Percentiles rank a stretch among this genome's conserved stretches.
Evolutionary conservation across 2,797 vertebrate genomes (phyloP).

Genomic region (Xiphorhynchus erythropygius): DNA sequence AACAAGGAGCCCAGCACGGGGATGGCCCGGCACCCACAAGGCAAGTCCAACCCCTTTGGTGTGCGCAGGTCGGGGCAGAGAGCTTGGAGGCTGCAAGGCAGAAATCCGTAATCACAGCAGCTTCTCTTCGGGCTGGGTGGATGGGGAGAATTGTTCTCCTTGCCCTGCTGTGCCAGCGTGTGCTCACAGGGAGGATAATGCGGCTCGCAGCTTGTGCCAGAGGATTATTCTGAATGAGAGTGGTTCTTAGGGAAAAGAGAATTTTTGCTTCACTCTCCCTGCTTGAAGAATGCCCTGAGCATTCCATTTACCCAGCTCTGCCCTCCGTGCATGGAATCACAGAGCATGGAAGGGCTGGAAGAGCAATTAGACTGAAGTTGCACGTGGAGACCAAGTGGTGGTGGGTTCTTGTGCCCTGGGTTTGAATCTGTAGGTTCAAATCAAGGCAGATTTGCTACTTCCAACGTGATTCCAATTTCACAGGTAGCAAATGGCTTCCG

Average conservation of each 20-base stretch:
- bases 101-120: neutral
- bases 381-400: neutral
- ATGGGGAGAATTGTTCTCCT: neutral
- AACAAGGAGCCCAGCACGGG: neutral
- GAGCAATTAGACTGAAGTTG: neutral
- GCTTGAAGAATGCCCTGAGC: neutral
- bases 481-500: neutral
- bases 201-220: neutral
- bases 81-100: neutral
- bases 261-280: neutral
- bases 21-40: neutral
- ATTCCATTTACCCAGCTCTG: neutral
- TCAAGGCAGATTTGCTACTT: neutral
- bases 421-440: neutral
- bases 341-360: neutral
- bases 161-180: accelerated
- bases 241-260: neutral
- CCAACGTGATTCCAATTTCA: neutral
- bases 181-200: accelerated
- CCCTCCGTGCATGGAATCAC: neutral
- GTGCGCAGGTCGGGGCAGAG: neutral
- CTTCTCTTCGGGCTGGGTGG: accelerated
- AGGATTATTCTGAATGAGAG: neutral
- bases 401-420: neutral
- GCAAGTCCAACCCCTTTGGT: neutral